Conservation (phyloP, 2,113 vertebrate species). For the Anguilla rostrata region DNA sequence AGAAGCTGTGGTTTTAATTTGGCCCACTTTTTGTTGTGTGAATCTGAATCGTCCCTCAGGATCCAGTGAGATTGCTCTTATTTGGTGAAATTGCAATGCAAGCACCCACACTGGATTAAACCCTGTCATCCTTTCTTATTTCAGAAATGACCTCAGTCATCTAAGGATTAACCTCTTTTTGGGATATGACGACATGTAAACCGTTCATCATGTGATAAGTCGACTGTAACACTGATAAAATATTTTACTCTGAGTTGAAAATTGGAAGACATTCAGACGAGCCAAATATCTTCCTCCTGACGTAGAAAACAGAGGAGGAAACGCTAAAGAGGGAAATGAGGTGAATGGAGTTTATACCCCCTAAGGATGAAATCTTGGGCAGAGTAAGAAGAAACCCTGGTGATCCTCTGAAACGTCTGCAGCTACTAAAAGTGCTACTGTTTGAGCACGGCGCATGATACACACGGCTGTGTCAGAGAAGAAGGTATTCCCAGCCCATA, state of each 20-base stretch:
- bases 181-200: not conserved
- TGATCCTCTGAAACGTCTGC: not conserved
- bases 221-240: not conserved
- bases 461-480: slow-evolving; percentile 20
- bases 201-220: not conserved
- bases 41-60: not conserved
- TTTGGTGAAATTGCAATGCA: not conserved
- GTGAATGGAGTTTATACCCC: slow-evolving; percentile 20
- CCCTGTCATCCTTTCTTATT: not conserved
- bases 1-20: not conserved
- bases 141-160: not conserved
- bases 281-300: slow-evolving; percentile 1
- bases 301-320: not conserved
- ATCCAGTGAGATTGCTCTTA: not conserved
- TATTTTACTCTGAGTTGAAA: not conserved
- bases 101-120: not conserved
- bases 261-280: not conserved
- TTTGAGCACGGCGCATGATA: slow-evolving; percentile 8
- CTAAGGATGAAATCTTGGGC: slow-evolving; percentile 21
- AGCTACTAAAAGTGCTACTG: slow-evolving; percentile 10
- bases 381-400: slow-evolving; percentile 6
- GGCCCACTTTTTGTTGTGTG: not conserved
- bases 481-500: not conserved
- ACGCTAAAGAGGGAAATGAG: slow-evolving; percentile 6
- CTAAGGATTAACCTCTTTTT: not conserved